Evolutionary conservation across 2,888 invertebrate genomes (phyloP).

Genomic region (Tipula helvola): DNA sequence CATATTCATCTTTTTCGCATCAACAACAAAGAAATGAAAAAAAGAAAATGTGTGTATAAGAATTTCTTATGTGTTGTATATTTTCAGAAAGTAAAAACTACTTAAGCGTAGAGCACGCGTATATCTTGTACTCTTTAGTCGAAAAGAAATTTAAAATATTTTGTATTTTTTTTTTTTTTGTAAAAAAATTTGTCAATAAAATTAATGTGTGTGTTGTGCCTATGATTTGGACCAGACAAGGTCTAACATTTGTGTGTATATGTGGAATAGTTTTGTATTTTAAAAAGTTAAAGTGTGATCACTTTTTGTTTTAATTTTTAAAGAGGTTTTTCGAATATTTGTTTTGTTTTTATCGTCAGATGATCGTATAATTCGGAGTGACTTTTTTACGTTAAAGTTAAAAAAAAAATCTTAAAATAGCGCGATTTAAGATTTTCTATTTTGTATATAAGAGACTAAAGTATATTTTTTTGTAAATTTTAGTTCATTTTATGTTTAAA

Average conservation of each 20-base stretch:
- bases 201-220: background rate
- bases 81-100: constrained; percentile 5
- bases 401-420: constrained; percentile 8
- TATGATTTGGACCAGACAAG: background rate
- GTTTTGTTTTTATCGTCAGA: constrained; percentile 1
- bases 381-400: background rate
- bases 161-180: background rate
- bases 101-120: constrained; percentile 6
- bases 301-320: background rate
- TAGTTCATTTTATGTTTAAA: constrained; percentile 4
- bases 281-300: background rate
- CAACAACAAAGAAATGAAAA: background rate
- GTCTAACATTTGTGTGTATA: background rate
- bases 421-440: constrained; percentile 4
- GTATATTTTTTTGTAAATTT: background rate
- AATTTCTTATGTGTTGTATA: background rate
- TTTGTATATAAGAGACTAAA: background rate
- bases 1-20: background rate
- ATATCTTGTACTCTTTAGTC: background rate
- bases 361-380: background rate
- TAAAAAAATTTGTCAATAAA: background rate
- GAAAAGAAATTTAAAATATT: background rate
- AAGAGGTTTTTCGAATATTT: background rate
- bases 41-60: background rate
- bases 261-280: background rate